phyloP scores from a whole-genome alignment of 2,888 invertebrate genomes.

The Calliscelio sp. region DNA sequence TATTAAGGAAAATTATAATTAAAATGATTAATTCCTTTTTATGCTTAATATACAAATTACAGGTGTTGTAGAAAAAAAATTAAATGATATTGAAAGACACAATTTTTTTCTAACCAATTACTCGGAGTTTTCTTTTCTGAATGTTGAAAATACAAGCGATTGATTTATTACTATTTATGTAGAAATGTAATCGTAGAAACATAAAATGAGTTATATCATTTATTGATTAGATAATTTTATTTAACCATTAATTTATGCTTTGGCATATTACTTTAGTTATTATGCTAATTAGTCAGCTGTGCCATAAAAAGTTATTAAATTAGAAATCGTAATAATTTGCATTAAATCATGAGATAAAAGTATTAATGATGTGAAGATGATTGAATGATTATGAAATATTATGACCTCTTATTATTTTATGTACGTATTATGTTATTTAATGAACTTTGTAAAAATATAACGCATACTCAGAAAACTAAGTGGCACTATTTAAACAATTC shows the following conservation, averaged over 20 bases:
- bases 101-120: not conserved
- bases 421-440: too few species aligned
- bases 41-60: conserved; percentile 4
- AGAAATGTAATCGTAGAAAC: conserved; percentile 2
- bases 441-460: too few species aligned
- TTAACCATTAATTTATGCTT: not conserved
- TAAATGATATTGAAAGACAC: not conserved
- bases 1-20: conserved; percentile 33
- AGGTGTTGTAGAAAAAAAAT: not conserved
- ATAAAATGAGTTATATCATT: conserved; percentile 10
- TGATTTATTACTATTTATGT: conserved; percentile 11
- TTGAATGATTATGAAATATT: too few species aligned
- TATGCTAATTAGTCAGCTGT: not conserved
- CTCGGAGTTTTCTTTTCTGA: not conserved
- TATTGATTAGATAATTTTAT: conserved; percentile 16
- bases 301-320: too few species aligned
- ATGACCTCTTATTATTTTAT: too few species aligned
- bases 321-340: too few species aligned
- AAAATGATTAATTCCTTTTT: conserved; percentile 12
- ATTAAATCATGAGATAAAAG: too few species aligned
- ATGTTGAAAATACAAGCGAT: not conserved
- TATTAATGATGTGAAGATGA: too few species aligned
- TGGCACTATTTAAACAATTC: too few species aligned
- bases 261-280: not conserved
- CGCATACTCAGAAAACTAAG: too few species aligned